Base-by-base conservation (phyloP, 2,888 invertebrate genomes). In the Sclerodermus sp. region DNA sequence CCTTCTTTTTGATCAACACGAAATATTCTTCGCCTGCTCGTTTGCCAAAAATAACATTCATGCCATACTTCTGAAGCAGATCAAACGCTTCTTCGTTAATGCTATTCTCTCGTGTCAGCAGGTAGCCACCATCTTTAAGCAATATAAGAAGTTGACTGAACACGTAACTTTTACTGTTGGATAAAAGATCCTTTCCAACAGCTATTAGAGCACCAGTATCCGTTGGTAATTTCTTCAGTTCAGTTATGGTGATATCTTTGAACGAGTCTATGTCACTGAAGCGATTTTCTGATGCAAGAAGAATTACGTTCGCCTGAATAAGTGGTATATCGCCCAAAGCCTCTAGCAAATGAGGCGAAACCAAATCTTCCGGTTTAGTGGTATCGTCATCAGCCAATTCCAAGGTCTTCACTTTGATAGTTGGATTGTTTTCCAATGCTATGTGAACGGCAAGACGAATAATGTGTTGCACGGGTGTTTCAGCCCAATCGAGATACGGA, bases 321-420 rank as follows among this genome's bases (percentile, higher is more conserved):
- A 89, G 71, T 0, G 90, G 90, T 34, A 88, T 73, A 62, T 91
- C 87, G 41, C 83, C 85, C 0, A 91, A 79, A 0, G 85, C 78
- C 1, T 85, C 82, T 8, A 79, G 75, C 5, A 91, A 80, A 10
- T 79, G 58, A 1, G 83, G 82, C 0, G 87, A 79, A 0, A 87
- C 58, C 0, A 79, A 49, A 14, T 76, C 55, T 15, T 79, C 77
- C 1, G 71, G 53, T 0, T 67, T 39, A 1, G 68, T 48, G 1
- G 64, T 53, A 12, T 68, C 63, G 2, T 64, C 66, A 10, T 72
- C 68, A 62, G 74, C 46, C 52, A 80, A 12, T 60, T 80, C 72
- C 45, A 77, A 15, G 1, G 67, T 64, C 55, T 73, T 79, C 0
- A 80, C 66, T 44, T 71, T 75, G 4, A 73, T 63, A 1, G 55